These are phyloP conservation scores for Pachydiplax longipennis DNA, from an alignment of 2,888 invertebrate genomes.

Conservation along the genomic window DNA sequence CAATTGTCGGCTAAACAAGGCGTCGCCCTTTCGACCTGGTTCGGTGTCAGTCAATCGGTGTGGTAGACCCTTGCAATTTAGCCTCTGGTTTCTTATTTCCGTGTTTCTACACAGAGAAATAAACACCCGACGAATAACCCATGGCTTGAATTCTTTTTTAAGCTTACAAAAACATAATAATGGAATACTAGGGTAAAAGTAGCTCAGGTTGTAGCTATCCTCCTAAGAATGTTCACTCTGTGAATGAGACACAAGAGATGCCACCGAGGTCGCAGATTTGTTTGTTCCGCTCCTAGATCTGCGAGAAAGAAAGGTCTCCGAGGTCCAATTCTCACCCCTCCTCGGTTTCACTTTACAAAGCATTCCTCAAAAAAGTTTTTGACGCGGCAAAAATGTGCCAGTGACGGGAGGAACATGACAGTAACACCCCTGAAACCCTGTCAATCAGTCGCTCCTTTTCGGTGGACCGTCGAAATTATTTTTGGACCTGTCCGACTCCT, in stretches of 20 bases:
- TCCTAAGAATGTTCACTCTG: neutral
- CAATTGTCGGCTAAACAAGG: too few species aligned
- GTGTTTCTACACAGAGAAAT: neutral
- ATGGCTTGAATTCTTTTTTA: neutral
- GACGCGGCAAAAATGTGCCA: slow-evolving; percentile 13
- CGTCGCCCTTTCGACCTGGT: too few species aligned
- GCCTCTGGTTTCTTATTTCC: neutral
- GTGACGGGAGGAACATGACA: neutral
- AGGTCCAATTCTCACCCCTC: neutral
- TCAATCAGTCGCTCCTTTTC: neutral
- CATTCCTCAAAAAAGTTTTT: slow-evolving; percentile 26
- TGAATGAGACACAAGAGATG: neutral
- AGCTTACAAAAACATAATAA: neutral
- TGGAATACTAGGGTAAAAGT: neutral
- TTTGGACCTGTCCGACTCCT: neutral
- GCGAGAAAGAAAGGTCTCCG: neutral
- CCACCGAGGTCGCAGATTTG: neutral
- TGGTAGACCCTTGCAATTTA: too few species aligned
- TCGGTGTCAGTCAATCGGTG: too few species aligned
- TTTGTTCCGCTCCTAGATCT: neutral
- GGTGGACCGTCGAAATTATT: neutral
- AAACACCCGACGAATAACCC: neutral
- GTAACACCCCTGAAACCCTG: neutral
- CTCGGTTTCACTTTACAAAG: slow-evolving; percentile 25
- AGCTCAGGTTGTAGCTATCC: neutral